Conservation (phyloP, 1,140 invertebrate genomes). For the Diachasma alloeum region DNA sequence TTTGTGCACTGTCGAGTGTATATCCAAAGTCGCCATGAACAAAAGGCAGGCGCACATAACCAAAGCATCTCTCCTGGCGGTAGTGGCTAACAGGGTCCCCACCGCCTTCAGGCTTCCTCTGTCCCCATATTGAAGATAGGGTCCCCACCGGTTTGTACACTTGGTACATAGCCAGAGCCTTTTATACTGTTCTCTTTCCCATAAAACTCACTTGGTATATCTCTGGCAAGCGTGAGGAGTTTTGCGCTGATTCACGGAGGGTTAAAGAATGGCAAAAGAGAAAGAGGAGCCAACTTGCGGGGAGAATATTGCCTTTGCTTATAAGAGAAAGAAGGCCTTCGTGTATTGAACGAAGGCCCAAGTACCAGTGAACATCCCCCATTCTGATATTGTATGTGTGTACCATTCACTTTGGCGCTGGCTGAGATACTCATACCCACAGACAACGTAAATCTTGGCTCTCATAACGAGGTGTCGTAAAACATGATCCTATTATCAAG, state of each 20-base stretch:
- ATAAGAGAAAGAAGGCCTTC: constrained; percentile 10
- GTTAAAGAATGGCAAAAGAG: not conserved
- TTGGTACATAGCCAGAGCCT: constrained; percentile 13
- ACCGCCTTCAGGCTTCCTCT: not conserved
- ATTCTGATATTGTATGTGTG: constrained; percentile 3
- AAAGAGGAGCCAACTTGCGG: not conserved
- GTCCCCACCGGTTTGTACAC: not conserved
- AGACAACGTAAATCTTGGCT: constrained; percentile 45
- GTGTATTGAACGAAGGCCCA: not conserved
- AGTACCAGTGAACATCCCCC: not conserved
- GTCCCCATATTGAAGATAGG: not conserved
- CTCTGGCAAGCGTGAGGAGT: not conserved
- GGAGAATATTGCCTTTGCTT: not conserved
- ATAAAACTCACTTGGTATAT: constrained; percentile 35
- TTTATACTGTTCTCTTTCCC: constrained; percentile 37
- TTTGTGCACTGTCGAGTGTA: not conserved
- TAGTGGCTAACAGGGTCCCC: not conserved
- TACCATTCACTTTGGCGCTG: constrained; percentile 24
- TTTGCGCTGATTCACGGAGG: not conserved
- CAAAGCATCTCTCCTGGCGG: not conserved
- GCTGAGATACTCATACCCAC: constrained; percentile 28
- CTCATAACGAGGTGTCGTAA: constrained; percentile 57
- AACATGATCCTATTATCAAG: constrained; percentile 56
- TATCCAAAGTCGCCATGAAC: constrained; percentile 1
- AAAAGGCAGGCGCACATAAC: not conserved